Evolutionary conservation across 2,113 vertebrate species (phyloP), one percentile per base, ranked within the genome.

Genomic region (Carettochelys insculpta): DNA sequence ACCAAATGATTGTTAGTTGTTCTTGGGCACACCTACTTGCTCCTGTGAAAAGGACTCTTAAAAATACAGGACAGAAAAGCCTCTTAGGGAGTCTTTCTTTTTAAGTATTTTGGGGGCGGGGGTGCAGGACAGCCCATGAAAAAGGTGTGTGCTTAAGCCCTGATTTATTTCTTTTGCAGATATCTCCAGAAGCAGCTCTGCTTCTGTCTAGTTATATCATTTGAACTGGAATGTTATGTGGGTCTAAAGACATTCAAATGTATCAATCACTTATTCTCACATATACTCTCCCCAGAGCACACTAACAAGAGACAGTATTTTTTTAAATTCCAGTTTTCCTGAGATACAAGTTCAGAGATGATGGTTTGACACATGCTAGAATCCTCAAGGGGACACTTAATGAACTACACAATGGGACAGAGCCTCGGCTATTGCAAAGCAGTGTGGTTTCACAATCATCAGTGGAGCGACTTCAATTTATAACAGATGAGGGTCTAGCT

Each of bases 171-270:
- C 34, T 68, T 68, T 68, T 68, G 61, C 17, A 68, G n/a, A 38
- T 10, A 90, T 78, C 82, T 91, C 88, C 95, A 94, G 91, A 95
- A 96, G 95, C 93, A 88, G 92, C 95, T 90, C 92, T 95, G 85
- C 77, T 92, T 92, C 92, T 86, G 95, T 94, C 76, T 92, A 89
- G 89, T 95, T 94, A 84, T 2, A 85, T 91, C 79, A 85, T 88
- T 93, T 94, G 71, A 95, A 94, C 83, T 90, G 85, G 87, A 83
- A 94, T 79, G 58, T 43, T 43, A 75, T 45, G 22, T 45, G 41
- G 83, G 95, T 94, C 93, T 87, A 90, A 45, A 94, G 92, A 86
- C 80, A 94, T 84, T 92, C 89, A 81, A 90, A 53, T 87, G 48
- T 52, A 84, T 80, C 92, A 76, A 71, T 86, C 56, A 85, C 41